Percentiles rank a stretch among this genome's conserved stretches.
Evolutionary conservation across 2,888 invertebrate genomes (phyloP).

Genomic region (Rotaria macrura): DNA sequence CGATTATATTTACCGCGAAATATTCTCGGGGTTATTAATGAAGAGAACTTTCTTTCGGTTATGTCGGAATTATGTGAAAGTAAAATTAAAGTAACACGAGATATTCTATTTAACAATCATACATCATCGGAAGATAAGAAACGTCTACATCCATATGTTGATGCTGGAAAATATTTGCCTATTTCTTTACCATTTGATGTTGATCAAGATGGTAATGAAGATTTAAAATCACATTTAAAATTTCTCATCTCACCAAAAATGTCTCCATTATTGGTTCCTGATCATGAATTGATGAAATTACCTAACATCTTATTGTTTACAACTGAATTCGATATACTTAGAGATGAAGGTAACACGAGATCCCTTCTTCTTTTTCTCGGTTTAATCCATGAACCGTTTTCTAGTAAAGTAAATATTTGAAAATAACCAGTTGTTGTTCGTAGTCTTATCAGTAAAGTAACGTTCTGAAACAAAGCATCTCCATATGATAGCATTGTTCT

Average conservation of each 20-base stretch:
- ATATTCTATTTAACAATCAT: conserved; percentile 28
- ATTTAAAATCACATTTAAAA: not conserved
- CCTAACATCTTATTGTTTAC: conserved; percentile 27
- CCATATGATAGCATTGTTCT: no score
- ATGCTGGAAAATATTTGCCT: conserved; percentile 19
- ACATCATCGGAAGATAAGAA: conserved; percentile 22
- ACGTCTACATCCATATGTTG: conserved; percentile 8
- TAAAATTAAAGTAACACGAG: conserved; percentile 24
- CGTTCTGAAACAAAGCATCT: no score
- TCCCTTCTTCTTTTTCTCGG: not conserved
- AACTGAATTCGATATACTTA: conserved; percentile 26
- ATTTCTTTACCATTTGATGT: conserved; percentile 1
- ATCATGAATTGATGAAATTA: conserved; percentile 13
- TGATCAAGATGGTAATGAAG: not conserved
- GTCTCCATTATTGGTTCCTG: conserved; percentile 28
- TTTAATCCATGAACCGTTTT: no score
- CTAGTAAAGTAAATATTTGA: no score
- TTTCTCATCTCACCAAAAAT: conserved; percentile 25
- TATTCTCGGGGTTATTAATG: conserved; percentile 29
- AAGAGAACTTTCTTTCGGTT: conserved; percentile 28
- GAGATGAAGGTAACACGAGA: conserved; percentile 24
- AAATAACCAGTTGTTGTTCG: no score
- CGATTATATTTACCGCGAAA: conserved; percentile 23
- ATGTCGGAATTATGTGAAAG: conserved; percentile 26
- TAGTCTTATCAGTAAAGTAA: no score